Percentiles rank a stretch among this genome's conserved stretches.
Conservation (phyloP, 1,140 invertebrate species). For the Drosophila mayri region DNA sequence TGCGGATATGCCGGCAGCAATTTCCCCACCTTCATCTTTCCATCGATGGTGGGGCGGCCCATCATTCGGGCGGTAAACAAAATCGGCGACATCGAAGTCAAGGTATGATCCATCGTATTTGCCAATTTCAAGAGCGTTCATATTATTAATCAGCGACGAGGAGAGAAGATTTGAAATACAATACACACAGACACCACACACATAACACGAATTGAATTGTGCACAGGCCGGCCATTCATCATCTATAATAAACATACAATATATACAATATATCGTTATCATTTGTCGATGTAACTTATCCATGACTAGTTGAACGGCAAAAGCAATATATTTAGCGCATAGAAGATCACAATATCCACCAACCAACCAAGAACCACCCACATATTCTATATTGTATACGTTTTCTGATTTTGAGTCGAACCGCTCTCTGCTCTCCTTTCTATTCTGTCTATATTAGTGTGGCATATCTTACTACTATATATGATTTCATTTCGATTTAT, state of each 20-base stretch:
- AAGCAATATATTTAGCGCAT: slow-evolving; percentile 37
- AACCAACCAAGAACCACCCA: slow-evolving; percentile 11
- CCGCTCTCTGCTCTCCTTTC: slow-evolving; percentile 12
- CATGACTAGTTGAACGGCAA: slow-evolving; percentile 52
- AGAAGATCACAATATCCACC: slow-evolving; percentile 36
- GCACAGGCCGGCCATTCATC: slow-evolving; percentile 41
- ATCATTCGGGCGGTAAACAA: slow-evolving; percentile 98
- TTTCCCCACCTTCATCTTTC: slow-evolving; percentile 99
- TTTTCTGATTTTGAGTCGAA: slow-evolving; percentile 34
- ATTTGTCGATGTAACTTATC: slow-evolving; percentile 43
- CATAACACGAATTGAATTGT: slow-evolving; percentile 44
- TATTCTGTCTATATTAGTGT: slow-evolving; percentile 48
- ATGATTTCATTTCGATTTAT: slow-evolving; percentile 34
- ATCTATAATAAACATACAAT: slow-evolving; percentile 17
- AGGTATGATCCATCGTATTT: slow-evolving; percentile 89
- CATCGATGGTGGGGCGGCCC: slow-evolving; percentile 98
- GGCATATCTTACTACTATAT: slow-evolving; percentile 32
- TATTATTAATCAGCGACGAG: slow-evolving; percentile 23
- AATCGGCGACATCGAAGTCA: slow-evolving; percentile 99
- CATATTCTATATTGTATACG: slow-evolving; percentile 3
- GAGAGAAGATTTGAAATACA: slow-evolving; percentile 21
- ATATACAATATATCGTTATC: slow-evolving; percentile 30
- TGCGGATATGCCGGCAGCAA: slow-evolving; percentile 99
- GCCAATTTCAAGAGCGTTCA: slow-evolving; percentile 57
- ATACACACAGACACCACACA: background rate